Percentiles rank a stretch among this genome's conserved stretches.
phyloP scores from a whole-genome alignment of 2,888 invertebrate genomes.

The Hydrotaea cyrtoneurina region DNA sequence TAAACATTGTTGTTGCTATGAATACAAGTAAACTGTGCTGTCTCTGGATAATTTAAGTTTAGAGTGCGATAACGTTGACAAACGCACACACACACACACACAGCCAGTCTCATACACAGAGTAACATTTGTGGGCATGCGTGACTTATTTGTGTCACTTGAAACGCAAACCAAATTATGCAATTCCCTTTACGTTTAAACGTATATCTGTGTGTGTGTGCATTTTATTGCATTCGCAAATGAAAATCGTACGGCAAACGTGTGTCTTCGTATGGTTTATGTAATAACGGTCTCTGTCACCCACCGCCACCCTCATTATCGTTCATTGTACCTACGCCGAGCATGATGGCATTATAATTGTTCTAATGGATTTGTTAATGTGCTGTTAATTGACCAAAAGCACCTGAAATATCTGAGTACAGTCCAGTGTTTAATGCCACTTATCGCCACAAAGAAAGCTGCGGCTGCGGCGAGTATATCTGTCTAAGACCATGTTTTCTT shows the following conservation, averaged over 20 bases:
- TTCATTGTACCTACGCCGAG: not conserved
- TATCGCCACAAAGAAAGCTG: slow-evolving; percentile 8
- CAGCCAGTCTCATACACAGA: no score
- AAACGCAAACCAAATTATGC: slow-evolving; percentile 48
- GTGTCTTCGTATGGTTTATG: not conserved
- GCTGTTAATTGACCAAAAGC: slow-evolving; percentile 1
- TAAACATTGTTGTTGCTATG: slow-evolving; percentile 2
- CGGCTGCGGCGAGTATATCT: not conserved
- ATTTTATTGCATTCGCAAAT: slow-evolving; percentile 18
- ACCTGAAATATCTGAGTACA: not conserved
- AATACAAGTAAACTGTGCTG: slow-evolving; percentile 3
- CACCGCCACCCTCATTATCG: no score
- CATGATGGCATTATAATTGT: slow-evolving; percentile 15
- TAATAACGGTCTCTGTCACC: not conserved
- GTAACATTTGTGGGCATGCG: slow-evolving; percentile 58
- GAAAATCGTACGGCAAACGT: slow-evolving; percentile 15
- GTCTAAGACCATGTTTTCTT: not conserved
- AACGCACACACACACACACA: no score
- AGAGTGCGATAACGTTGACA: slow-evolving; percentile 11
- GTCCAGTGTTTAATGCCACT: slow-evolving; percentile 16
- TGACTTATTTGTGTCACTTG: slow-evolving; percentile 61
- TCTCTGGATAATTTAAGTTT: slow-evolving; percentile 38
- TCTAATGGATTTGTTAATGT: not conserved
- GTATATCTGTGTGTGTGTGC: not conserved
- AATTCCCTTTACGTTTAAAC: slow-evolving; percentile 47